Conservation (phyloP, 37 sponge, comb jelly and placozoan genomes). For the Ephydatia muelleri region DNA sequence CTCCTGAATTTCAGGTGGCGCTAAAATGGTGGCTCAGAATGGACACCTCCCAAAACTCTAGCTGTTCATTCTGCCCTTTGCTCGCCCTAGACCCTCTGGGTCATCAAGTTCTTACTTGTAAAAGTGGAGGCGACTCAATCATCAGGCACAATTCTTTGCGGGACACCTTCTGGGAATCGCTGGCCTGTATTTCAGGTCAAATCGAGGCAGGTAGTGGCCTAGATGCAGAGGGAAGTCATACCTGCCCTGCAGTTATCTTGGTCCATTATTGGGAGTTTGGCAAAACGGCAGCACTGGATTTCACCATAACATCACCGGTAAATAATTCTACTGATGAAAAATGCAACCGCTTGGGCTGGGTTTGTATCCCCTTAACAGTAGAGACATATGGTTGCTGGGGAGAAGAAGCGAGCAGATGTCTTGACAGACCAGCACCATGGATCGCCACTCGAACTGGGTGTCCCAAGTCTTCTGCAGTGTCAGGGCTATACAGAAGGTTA, state of each 20-base stretch:
- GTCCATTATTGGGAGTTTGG: too few species aligned
- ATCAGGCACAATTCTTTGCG: background rate
- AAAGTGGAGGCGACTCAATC: background rate
- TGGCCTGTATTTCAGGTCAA: background rate
- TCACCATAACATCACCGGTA: background rate
- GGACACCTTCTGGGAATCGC: background rate
- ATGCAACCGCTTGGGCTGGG: background rate
- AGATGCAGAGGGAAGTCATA: background rate
- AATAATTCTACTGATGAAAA: background rate
- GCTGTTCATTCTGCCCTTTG: too few species aligned
- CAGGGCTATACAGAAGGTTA: background rate
- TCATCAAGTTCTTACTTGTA: too few species aligned
- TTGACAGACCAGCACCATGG: background rate
- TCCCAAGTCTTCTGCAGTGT: background rate
- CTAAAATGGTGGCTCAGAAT: too few species aligned
- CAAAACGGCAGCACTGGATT: background rate
- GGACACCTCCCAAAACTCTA: too few species aligned
- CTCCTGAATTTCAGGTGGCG: too few species aligned
- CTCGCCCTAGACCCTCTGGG: too few species aligned
- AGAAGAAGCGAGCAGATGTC: background rate
- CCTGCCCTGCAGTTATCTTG: background rate
- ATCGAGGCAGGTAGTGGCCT: background rate
- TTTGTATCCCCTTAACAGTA: background rate
- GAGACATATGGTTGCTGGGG: background rate
- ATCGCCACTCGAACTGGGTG: background rate